phyloP scores from a whole-genome alignment of 2,888 invertebrate species.

The Bugula neritina region DNA sequence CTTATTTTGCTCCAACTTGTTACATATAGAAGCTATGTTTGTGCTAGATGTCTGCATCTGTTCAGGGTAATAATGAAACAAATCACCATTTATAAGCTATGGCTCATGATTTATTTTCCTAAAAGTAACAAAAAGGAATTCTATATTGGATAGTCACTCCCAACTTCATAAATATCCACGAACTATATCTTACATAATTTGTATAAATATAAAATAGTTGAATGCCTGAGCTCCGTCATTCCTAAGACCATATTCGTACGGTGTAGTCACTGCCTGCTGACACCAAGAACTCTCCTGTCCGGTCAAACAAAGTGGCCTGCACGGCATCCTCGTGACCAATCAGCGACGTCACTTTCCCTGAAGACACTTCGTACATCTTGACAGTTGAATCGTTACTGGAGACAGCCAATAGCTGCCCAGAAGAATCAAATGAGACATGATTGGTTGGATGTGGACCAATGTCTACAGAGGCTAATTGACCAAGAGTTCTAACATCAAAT shows the following conservation, averaged over 20 bases:
- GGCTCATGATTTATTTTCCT: too few relatives aligned
- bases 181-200: too few relatives aligned
- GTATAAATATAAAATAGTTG: too few relatives aligned
- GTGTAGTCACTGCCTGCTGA: slow-evolving; percentile 50
- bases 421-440: slow-evolving; percentile 49
- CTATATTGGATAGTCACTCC: too few relatives aligned
- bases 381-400: slow-evolving; percentile 51
- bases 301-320: slow-evolving; percentile 49
- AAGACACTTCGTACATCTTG: slow-evolving; percentile 50
- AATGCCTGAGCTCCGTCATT: too few relatives aligned
- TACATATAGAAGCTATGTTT: too few relatives aligned
- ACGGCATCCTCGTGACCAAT: slow-evolving; percentile 53
- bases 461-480: slow-evolving; percentile 47
- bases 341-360: slow-evolving; percentile 45
- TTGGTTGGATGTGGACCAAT: slow-evolving; percentile 52
- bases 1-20: too few relatives aligned
- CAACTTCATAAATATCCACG: too few relatives aligned
- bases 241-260: slow-evolving; percentile 48
- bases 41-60: too few relatives aligned
- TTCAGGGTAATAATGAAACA: too few relatives aligned
- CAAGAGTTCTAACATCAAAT: slow-evolving; percentile 52
- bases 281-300: slow-evolving; percentile 48
- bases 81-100: too few relatives aligned
- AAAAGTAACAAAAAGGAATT: too few relatives aligned
- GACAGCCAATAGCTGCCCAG: slow-evolving; percentile 43